Base-by-base conservation (phyloP, 2,888 invertebrate species). In the Cephus runcator region DNA sequence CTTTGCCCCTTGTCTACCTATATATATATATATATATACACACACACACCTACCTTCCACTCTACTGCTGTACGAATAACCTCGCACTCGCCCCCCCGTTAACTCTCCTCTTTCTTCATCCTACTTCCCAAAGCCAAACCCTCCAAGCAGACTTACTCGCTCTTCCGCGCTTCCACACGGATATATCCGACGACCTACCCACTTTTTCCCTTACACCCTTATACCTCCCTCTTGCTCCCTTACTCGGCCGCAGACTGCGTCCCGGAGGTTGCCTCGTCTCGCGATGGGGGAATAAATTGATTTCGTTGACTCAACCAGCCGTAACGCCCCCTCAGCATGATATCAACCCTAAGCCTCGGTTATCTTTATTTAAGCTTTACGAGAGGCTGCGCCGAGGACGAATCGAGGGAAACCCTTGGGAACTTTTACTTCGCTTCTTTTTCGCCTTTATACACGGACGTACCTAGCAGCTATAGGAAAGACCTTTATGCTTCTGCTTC, bases 341-440 rank as follows among this genome's bases (percentile, higher is more conserved):
- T 90, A 91, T 90, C 91, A 90, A 88, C 88, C 89, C 90, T 91
- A 89, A 90, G 90, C 89, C 89, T 87, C 88, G 88, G 91, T 91
- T 91, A 91, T 91, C 91, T 91, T 91, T 90, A 91, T 90, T 91
- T 90, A 90, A 91, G 90, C 90, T 88, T 90, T 87, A 88, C 90
- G 89, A 90, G 90, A 88, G 87, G 88, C 87, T 87, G 87, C 85
- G 86, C 85, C 81, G 73, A 74, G 12, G 84, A 81, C 83, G 87
- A 88, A 87, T 87, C 87, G 75, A 77, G 87, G 86, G 85, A 85
- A 85, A 85, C 83, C 74, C 74, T 74, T 23, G 71, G 71, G 33
- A 71, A 71, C 71, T 71, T 71, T 71, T 71, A 31, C 23, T 56
- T 56, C 12, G 69, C 69, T 69, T 30, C 69, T 69, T 30, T 69